phyloP scores from a whole-genome alignment of 2,888 invertebrate genomes.

The Osmoderma eremita region DNA sequence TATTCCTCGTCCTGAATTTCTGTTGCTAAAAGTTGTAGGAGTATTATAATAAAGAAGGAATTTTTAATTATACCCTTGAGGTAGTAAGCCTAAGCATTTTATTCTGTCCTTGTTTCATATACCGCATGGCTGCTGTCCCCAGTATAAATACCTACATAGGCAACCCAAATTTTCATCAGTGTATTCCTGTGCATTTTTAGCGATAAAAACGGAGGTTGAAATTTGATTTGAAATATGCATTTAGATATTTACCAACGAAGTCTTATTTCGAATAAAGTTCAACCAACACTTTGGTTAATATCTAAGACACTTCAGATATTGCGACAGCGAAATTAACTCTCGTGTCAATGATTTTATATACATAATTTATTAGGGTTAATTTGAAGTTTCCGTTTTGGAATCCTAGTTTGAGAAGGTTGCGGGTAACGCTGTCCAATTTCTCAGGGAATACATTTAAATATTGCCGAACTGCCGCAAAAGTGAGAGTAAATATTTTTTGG shows the following conservation, averaged over 20 bases:
- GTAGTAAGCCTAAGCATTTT: constrained; percentile 1
- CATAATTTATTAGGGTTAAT: constrained; percentile 24
- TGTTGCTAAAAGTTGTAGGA: background rate
- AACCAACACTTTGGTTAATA: no score
- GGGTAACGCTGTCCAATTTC: background rate
- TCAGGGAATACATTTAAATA: constrained; percentile 27
- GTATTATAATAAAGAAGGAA: constrained; percentile 5
- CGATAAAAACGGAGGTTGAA: background rate
- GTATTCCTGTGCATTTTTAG: background rate
- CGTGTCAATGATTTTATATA: background rate
- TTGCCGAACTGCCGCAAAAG: constrained; percentile 1
- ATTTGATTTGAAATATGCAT: no score
- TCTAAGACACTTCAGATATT: no score
- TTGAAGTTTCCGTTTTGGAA: constrained; percentile 14
- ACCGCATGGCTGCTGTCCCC: no score
- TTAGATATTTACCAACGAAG: no score
- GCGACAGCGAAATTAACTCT: background rate
- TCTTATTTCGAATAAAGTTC: no score
- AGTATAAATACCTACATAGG: no score
- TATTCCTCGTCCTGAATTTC: background rate
- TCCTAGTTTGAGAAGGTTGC: constrained; percentile 11
- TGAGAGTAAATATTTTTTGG: constrained; percentile 2
- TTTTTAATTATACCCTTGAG: constrained; percentile 16
- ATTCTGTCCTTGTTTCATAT: background rate
- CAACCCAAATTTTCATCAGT: no score